Evolutionary conservation across 2,888 invertebrate genomes (phyloP).

Genomic region (Conops quadrifasciatus): DNA sequence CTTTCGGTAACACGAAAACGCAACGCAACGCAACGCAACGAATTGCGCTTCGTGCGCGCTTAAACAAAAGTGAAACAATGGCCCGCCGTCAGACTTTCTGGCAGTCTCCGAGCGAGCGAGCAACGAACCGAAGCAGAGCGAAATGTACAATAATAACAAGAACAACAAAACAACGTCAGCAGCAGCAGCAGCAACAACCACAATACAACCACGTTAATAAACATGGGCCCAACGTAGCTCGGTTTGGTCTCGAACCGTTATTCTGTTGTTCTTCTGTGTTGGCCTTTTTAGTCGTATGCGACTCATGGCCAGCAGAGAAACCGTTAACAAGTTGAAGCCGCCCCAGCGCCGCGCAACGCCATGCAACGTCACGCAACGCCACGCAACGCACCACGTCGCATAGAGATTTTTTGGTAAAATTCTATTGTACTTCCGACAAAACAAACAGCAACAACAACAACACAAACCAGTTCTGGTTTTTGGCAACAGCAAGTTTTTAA

Average conservation of each 20-base stretch:
- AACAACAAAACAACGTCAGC: conserved; percentile 9
- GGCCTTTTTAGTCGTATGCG: conserved; percentile 5
- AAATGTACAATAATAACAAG: conserved; percentile 5
- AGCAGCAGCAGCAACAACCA: conserved; percentile 12
- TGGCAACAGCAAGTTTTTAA: background rate
- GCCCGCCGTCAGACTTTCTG: conserved; percentile 9
- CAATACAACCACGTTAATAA: conserved; percentile 11
- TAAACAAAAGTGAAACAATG: conserved; percentile 29
- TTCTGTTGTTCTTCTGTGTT: conserved; percentile 38
- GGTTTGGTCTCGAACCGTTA: conserved; percentile 38
- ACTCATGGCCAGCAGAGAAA: background rate
- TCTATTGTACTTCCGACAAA: conserved; percentile 10
- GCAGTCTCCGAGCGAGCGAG: background rate
- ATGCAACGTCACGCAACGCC: background rate
- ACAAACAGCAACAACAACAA: conserved; percentile 1
- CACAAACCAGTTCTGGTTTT: conserved; percentile 5
- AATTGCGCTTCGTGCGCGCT: conserved; percentile 7
- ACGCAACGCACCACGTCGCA: too few relatives aligned
- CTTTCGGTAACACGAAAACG: conserved; percentile 11
- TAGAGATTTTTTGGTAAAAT: background rate
- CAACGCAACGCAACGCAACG: background rate
- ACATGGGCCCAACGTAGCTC: conserved; percentile 28
- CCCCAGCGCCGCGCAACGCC: conserved; percentile 5
- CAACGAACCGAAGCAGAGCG: conserved; percentile 18
- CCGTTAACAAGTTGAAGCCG: conserved; percentile 20